Evolutionary conservation across 2,113 vertebrate species (phyloP).

Genomic region (Murina feae): DNA sequence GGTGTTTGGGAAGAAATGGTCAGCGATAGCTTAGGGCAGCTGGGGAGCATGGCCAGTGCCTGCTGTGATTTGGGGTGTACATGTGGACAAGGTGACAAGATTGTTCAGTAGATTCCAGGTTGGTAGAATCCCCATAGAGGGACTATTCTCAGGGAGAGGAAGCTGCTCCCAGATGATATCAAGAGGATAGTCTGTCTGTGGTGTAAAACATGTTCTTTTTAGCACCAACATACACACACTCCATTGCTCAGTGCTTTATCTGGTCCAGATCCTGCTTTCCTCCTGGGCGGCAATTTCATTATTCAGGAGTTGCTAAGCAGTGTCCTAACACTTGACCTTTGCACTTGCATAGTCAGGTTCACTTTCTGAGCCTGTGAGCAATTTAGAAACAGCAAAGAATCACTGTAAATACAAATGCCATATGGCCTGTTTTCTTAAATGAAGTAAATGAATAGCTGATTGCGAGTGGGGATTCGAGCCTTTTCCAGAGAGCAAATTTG

Average conservation of each 20-base stretch:
- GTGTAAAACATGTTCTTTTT: neutral
- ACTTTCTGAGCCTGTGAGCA: neutral
- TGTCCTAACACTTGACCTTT: neutral
- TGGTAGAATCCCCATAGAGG: neutral
- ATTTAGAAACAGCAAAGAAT: neutral
- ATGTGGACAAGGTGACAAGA: neutral
- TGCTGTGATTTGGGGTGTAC: neutral
- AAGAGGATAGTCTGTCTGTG: neutral
- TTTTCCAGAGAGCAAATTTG: neutral
- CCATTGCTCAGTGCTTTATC: neutral
- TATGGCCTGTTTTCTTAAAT: neutral
- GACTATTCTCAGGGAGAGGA: neutral
- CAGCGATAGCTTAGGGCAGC: neutral
- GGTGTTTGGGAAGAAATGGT: neutral
- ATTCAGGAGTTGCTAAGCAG: conserved; percentile 7
- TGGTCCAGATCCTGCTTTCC: neutral
- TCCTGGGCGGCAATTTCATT: neutral
- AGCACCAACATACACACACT: neutral
- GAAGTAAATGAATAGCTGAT: neutral
- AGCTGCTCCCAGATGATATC: neutral
- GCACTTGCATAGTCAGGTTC: neutral
- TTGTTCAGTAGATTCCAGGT: neutral
- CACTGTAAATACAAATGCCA: neutral
- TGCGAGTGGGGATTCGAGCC: neutral
- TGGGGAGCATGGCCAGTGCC: neutral